These are phyloP conservation scores for Drosophila subsilvestris DNA, from an alignment of 2,888 invertebrate genomes.

Conservation along the genomic window DNA sequence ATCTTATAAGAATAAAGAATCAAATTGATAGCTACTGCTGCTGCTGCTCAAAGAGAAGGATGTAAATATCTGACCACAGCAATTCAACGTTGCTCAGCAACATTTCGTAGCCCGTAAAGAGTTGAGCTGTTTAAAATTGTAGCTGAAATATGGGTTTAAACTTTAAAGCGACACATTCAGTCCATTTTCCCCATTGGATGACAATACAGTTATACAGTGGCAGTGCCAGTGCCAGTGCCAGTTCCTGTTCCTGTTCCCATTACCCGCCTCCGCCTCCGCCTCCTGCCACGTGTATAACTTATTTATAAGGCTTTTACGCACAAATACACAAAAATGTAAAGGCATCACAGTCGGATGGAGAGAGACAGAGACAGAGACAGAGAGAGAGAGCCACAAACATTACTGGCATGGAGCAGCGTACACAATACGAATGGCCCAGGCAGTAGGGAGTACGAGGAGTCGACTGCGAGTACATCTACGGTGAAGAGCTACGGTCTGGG, in stretches of 20 bases:
- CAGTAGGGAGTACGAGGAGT: slow-evolving; percentile 5
- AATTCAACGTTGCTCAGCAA: neutral
- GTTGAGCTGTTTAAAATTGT: slow-evolving; percentile 40
- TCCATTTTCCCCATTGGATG: slow-evolving; percentile 27
- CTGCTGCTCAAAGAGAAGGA: too few species aligned
- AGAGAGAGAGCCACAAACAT: slow-evolving; percentile 15
- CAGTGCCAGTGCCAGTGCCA: slow-evolving; percentile 9
- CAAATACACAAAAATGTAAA: slow-evolving; percentile 64
- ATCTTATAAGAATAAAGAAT: slow-evolving; percentile 11
- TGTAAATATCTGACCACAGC: neutral
- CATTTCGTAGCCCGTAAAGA: slow-evolving; percentile 20
- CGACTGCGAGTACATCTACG: slow-evolving; percentile 26
- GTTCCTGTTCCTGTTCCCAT: slow-evolving; percentile 48
- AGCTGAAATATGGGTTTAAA: slow-evolving; percentile 42
- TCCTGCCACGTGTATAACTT: slow-evolving; percentile 68
- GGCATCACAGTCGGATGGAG: too few species aligned
- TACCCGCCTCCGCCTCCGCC: slow-evolving; percentile 49
- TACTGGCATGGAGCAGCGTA: neutral
- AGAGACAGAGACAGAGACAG: neutral
- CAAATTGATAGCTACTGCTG: slow-evolving; percentile 9
- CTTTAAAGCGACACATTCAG: slow-evolving; percentile 34
- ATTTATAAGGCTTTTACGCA: slow-evolving; percentile 79
- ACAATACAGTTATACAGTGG: slow-evolving; percentile 39
- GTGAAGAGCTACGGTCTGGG: slow-evolving; percentile 30
- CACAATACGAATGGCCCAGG: slow-evolving; percentile 39